Conservation (phyloP, 2,888 invertebrate genomes). For the Dendrolimus houi region DNA sequence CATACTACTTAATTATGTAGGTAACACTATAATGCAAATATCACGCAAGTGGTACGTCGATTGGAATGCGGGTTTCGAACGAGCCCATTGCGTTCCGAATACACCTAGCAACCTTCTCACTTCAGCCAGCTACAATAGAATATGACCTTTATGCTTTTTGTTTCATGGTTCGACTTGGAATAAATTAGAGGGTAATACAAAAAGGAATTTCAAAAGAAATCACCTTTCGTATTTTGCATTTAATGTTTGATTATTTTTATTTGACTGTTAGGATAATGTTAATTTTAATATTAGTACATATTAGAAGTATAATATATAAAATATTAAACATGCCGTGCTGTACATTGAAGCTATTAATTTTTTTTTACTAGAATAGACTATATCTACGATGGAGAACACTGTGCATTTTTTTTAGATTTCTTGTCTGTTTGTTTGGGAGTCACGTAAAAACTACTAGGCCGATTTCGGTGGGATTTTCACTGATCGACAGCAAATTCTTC, state of each 20-base stretch:
- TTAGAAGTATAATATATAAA: too few relatives aligned
- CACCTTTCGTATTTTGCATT: slow-evolving; percentile 21
- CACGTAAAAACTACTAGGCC: too few relatives aligned
- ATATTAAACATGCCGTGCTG: too few relatives aligned
- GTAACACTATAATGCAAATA: slow-evolving; percentile 42
- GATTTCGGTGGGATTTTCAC: too few relatives aligned
- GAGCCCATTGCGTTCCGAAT: slow-evolving; percentile 33
- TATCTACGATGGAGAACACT: too few relatives aligned
- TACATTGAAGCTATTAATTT: too few relatives aligned
- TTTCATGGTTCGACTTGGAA: not conserved
- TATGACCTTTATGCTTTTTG: not conserved
- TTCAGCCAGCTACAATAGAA: not conserved
- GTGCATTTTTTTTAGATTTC: too few relatives aligned
- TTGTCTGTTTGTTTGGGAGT: too few relatives aligned
- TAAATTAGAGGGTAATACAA: slow-evolving; percentile 1
- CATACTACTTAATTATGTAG: not conserved
- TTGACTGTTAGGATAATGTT: not conserved
- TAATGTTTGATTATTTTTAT: slow-evolving; percentile 7
- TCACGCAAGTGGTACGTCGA: slow-evolving; percentile 43
- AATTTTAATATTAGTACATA: too few relatives aligned
- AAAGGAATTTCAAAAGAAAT: slow-evolving; percentile 32
- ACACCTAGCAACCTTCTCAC: slow-evolving; percentile 12
- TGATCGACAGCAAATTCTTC: too few relatives aligned
- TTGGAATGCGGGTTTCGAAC: slow-evolving; percentile 50
- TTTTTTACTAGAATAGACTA: too few relatives aligned